Conservation (phyloP, 1,140 invertebrate genomes). For the Diabrotica undecimpunctata region DNA sequence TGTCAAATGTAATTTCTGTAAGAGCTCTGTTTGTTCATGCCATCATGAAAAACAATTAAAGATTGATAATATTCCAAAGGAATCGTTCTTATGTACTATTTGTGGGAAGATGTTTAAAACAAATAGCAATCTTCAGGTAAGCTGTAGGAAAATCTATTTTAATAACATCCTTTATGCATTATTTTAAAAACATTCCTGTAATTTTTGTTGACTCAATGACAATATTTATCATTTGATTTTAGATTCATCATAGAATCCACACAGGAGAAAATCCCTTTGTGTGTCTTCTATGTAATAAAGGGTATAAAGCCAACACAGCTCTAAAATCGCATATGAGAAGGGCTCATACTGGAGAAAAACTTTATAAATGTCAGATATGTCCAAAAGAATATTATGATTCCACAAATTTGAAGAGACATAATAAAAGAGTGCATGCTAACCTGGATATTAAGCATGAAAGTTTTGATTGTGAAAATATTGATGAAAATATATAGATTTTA, state of each 20-base stretch:
- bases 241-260: conserved; percentile 9
- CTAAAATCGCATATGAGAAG: conserved; percentile 6
- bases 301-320: neutral
- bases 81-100: conserved; percentile 9
- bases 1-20: neutral
- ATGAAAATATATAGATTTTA: too few relatives aligned
- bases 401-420: conserved; percentile 4
- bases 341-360: conserved; percentile 7
- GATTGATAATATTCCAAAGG: neutral
- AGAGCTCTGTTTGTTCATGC: neutral
- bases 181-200: too few relatives aligned
- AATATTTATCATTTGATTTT: neutral
- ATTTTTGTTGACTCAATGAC: too few relatives aligned
- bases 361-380: conserved; percentile 7
- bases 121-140: neutral
- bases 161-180: too few relatives aligned
- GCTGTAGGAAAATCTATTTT: too few relatives aligned
- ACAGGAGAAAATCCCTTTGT: conserved; percentile 13
- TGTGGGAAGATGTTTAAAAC: conserved; percentile 11
- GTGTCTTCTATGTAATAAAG: conserved; percentile 7
- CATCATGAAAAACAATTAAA: neutral
- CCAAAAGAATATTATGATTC: conserved; percentile 9
- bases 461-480: too few relatives aligned
- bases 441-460: neutral
- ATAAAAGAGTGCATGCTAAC: conserved; percentile 1